These are phyloP conservation scores for Silurus asotus DNA, from an alignment of 2,113 vertebrate genomes.

Conservation along the genomic window DNA sequence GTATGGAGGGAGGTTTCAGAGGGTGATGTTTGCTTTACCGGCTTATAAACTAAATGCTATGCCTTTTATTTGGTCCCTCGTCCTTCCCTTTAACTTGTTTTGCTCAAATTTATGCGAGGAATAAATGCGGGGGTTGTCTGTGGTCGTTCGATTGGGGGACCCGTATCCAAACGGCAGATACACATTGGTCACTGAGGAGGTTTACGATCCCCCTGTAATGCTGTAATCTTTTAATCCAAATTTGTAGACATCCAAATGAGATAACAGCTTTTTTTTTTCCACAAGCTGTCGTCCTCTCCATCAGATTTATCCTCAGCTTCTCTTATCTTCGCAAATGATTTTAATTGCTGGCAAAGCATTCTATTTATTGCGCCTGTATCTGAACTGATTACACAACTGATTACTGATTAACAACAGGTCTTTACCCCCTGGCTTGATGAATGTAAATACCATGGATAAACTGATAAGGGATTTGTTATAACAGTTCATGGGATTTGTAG, in stretches of 20 bases:
- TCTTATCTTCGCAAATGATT: not conserved
- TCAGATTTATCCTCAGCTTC: not conserved
- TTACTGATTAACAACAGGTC: not conserved
- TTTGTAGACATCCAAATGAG: not conserved
- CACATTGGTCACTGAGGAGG: not conserved
- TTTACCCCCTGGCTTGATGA: not conserved
- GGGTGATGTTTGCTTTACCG: not conserved
- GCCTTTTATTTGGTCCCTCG: not conserved
- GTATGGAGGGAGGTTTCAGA: not conserved
- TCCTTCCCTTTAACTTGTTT: not conserved
- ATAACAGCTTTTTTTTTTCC: not conserved
- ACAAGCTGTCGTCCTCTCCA: not conserved
- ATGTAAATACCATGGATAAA: not conserved
- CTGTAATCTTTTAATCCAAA: slow-evolving; percentile 24
- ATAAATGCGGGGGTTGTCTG: too few species aligned
- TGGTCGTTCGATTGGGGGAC: not conserved
- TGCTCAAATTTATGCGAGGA: not conserved
- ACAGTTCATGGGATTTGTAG: not conserved
- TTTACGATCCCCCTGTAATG: not conserved
- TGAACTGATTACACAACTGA: not conserved
- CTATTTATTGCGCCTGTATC: not conserved
- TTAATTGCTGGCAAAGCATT: not conserved
- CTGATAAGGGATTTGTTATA: not conserved
- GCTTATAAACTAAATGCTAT: not conserved
- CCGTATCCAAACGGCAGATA: not conserved